Evolutionary conservation across 2,113 vertebrate species (phyloP).

Genomic region (Delphinus delphis): DNA sequence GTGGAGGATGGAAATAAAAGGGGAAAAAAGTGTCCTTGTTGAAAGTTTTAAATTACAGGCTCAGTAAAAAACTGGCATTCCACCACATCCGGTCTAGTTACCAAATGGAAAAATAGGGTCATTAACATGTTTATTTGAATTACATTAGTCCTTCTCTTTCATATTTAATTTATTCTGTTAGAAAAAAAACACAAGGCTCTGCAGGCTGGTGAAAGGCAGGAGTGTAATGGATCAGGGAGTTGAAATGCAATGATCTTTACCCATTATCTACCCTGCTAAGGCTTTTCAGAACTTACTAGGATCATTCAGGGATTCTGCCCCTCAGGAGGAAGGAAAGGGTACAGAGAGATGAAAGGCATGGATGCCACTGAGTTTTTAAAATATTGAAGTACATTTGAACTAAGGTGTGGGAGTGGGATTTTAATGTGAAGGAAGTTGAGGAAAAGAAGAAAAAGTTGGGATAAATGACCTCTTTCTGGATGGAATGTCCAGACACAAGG

Average conservation of each 20-base stretch:
- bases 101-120: slow-evolving; percentile 78
- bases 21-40: slow-evolving; percentile 73
- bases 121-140: slow-evolving; percentile 79
- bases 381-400: slow-evolving; percentile 34
- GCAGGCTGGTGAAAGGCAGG: slow-evolving; percentile 57
- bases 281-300: slow-evolving; percentile 43
- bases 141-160: slow-evolving; percentile 73
- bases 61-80: slow-evolving; percentile 76
- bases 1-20: slow-evolving; percentile 77
- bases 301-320: slow-evolving; percentile 28
- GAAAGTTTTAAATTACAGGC: slow-evolving; percentile 78
- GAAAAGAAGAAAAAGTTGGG: slow-evolving; percentile 26
- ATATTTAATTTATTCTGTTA: slow-evolving; percentile 78
- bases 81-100: slow-evolving; percentile 73
- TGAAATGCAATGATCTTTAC: slow-evolving; percentile 67
- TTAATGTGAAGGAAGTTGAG: slow-evolving; percentile 57
- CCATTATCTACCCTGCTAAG: slow-evolving; percentile 36
- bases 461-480: slow-evolving; percentile 7
- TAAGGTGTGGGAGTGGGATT: slow-evolving; percentile 4
- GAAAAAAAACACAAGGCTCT: slow-evolving; percentile 38
- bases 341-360: not conserved
- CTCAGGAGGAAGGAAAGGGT: not conserved
- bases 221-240: slow-evolving; percentile 68
- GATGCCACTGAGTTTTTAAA: slow-evolving; percentile 32
- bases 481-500: not conserved